A percentile compares a stretch with the other conserved stretches of the same genome.
phyloP scores from a whole-genome alignment of 1,140 invertebrate species.

The Grapholita molesta region DNA sequence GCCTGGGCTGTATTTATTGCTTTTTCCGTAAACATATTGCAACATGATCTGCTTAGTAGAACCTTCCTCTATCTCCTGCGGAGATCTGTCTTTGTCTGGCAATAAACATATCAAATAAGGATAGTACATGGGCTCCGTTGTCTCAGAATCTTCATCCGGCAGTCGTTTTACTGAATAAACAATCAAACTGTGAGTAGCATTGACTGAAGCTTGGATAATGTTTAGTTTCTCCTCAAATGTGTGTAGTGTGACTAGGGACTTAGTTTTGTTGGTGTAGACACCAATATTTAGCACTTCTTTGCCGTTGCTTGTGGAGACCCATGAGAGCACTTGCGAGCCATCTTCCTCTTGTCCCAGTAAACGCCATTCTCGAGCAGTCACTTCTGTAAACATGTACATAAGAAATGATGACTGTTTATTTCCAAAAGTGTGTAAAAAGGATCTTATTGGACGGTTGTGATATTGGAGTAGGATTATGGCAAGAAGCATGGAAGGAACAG shows the following conservation, averaged over 20 bases:
- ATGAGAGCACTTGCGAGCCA: slow-evolving; percentile 83
- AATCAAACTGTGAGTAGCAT: slow-evolving; percentile 81
- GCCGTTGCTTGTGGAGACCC: slow-evolving; percentile 78
- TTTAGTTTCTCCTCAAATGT: slow-evolving; percentile 81
- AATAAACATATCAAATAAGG: slow-evolving; percentile 81
- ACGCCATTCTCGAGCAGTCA: slow-evolving; percentile 85
- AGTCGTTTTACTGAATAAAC: slow-evolving; percentile 82
- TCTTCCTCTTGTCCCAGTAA: slow-evolving; percentile 87
- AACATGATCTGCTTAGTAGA: slow-evolving; percentile 84
- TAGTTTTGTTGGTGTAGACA: slow-evolving; percentile 77
- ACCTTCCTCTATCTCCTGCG: slow-evolving; percentile 78
- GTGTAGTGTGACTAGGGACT: slow-evolving; percentile 80
- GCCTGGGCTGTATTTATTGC: slow-evolving; percentile 79
- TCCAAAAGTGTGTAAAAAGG: neutral
- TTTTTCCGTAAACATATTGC: slow-evolving; percentile 88
- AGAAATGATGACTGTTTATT: neutral
- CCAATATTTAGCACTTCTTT: slow-evolving; percentile 72
- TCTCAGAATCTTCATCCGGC: slow-evolving; percentile 35
- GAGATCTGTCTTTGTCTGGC: slow-evolving; percentile 66
- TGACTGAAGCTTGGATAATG: slow-evolving; percentile 88
- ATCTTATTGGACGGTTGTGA: neutral
- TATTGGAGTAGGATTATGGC: too few relatives aligned
- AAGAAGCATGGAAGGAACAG: too few relatives aligned
- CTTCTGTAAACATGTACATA: slow-evolving; percentile 46
- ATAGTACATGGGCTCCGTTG: slow-evolving; percentile 69